Evolutionary conservation across 37 sponge, comb jelly and placozoan species (phyloP), one percentile per base, ranked within the genome.

Genomic region (Halichondria panicea): DNA sequence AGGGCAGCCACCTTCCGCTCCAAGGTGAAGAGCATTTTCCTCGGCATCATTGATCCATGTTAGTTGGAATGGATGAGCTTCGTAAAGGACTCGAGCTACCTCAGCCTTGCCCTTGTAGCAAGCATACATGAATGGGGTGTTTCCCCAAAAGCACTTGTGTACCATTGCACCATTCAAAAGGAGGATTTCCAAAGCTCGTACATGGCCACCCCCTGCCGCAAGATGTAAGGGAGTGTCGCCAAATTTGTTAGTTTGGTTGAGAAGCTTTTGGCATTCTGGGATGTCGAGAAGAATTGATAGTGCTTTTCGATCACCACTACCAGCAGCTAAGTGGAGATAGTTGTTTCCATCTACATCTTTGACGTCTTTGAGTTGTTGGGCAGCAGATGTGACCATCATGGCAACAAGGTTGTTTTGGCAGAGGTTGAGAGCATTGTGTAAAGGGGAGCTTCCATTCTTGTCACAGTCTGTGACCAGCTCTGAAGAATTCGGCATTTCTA

Each of bases 171-270:
- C 96, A 43, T 82, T 75, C 8, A 70, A 38, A 2, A 95, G 86
- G 1, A 95, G 84, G n/a, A 95, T 52, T 43, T 91, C 90, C 6
- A 89, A 76, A 34, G 75, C 76, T 18, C 76, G 75, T 7, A 44
- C 12, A 42, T 85, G 65, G 0, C 96, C 96, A 27, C 43, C 24
- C 0, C 0, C 27, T 22, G 92, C 84, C 42, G 90, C 96, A 30
- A 53, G 8, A 44, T 95, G 96, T 8, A 95, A 82, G 24, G 95
- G 95, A 18, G 95, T 95, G 13, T 25, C 54, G 55, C 93, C 95
- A 46, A 21, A 27, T 0, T 44, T 37, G 72, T 87, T 76, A 41
- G 53, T 53, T 55, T 95, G 85, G 40, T 95, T 95, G 27, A 95
- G 74, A 19, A 87, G 68, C 37, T 66, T 66, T 31, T 61, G 66